Percentiles rank a stretch among this genome's conserved stretches.
Conservation (phyloP, 2,888 invertebrate genomes). For the Drosophila longiperda region DNA sequence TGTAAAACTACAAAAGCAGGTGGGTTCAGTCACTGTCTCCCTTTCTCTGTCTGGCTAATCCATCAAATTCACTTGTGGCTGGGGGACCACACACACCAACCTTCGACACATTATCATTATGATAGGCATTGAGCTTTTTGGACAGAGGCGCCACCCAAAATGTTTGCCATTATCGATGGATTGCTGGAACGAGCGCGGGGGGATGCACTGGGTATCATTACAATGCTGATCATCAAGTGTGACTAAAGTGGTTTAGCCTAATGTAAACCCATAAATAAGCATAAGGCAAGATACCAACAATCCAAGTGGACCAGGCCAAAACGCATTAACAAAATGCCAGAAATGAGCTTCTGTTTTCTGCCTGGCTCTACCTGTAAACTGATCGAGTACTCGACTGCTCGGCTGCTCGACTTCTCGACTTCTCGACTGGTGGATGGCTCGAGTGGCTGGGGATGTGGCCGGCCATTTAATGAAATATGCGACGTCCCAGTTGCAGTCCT, state of each 20-base stretch:
- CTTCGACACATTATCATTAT: slow-evolving; percentile 28
- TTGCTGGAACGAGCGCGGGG: not conserved
- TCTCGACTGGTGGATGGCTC: slow-evolving; percentile 11
- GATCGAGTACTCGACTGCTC: slow-evolving; percentile 10
- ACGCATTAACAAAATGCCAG: slow-evolving; percentile 81
- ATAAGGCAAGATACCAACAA: slow-evolving; percentile 52
- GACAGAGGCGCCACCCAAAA: slow-evolving; percentile 68
- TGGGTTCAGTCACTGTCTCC: slow-evolving; percentile 26
- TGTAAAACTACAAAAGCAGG: slow-evolving; percentile 63
- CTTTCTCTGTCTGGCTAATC: slow-evolving; percentile 50
- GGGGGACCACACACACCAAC: slow-evolving; percentile 58
- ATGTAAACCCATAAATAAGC: slow-evolving; percentile 83
- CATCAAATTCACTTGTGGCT: slow-evolving; percentile 53
- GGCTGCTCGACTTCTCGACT: slow-evolving; percentile 9
- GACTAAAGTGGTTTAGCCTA: slow-evolving; percentile 84
- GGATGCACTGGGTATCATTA: slow-evolving; percentile 35
- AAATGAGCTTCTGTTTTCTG: slow-evolving; percentile 82
- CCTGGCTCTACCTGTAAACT: slow-evolving; percentile 44
- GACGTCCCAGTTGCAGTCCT: slow-evolving; percentile 46
- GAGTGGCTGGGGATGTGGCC: slow-evolving; percentile 6
- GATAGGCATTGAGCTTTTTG: slow-evolving; percentile 43
- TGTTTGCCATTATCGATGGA: slow-evolving; percentile 65
- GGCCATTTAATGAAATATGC: slow-evolving; percentile 81
- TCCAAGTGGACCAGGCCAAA: slow-evolving; percentile 43
- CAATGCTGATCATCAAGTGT: slow-evolving; percentile 82